Evolutionary conservation across 2,113 vertebrate species (phyloP).

Genomic region (Albula goreensis): DNA sequence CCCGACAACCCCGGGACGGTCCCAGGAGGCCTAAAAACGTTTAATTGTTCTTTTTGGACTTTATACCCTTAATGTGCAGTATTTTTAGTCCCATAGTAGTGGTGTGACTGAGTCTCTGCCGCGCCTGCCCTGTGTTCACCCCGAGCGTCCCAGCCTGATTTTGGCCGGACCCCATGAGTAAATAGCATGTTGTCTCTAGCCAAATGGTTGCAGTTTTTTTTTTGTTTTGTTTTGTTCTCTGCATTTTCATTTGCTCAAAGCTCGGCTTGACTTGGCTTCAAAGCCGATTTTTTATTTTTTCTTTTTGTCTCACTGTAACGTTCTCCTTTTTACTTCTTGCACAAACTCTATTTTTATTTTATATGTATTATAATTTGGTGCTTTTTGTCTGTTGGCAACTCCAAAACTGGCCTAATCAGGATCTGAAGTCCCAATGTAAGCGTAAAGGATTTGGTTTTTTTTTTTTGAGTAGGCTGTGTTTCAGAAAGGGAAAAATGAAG

Average conservation of each 20-base stretch:
- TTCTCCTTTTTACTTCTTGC: not conserved
- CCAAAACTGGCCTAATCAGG: not conserved
- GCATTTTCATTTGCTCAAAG: not conserved
- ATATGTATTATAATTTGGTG: not conserved
- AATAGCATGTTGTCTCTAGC: not conserved
- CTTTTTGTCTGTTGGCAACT: not conserved
- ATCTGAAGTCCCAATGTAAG: not conserved
- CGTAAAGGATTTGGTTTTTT: not conserved
- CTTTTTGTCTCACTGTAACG: not conserved
- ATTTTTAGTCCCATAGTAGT: not conserved
- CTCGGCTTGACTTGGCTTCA: not conserved
- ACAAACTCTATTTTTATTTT: conserved; percentile 1
- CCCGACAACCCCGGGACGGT: not conserved
- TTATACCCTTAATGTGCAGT: not conserved
- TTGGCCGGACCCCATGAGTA: not conserved
- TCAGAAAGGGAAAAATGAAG: not conserved
- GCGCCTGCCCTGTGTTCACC: not conserved
- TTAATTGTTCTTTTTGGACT: not conserved
- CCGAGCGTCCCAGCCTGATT: not conserved
- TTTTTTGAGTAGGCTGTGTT: not conserved
- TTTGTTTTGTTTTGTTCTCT: not conserved
- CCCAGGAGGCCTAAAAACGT: not conserved
- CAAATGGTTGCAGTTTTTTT: not conserved
- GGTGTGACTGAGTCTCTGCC: not conserved
- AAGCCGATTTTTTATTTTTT: not conserved